Conservation (phyloP, 2,888 invertebrate species). For the Gonocerus acuteangulatus region DNA sequence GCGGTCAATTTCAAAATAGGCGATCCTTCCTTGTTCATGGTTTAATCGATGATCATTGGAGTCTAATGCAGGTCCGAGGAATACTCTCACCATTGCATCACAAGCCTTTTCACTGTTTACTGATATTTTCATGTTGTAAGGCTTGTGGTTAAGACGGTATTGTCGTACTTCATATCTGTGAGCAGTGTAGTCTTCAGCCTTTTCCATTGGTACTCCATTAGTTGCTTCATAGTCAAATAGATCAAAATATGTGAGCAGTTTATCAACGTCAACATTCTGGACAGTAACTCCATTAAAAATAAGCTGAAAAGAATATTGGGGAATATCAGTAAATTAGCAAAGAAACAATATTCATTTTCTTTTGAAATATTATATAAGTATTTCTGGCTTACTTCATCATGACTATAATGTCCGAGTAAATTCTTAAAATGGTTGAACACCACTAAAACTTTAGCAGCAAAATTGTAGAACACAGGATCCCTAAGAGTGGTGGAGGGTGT, state of each 20-base stretch:
- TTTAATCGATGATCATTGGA: constrained; percentile 49
- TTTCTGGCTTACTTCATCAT: constrained; percentile 43
- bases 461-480: constrained; percentile 64
- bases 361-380: too few species aligned
- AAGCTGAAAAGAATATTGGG: constrained; percentile 40
- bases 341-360: too few species aligned
- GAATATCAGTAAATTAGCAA: too few species aligned
- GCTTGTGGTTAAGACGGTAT: constrained; percentile 57
- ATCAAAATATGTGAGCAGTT: constrained; percentile 62
- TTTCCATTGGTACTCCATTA: constrained; percentile 49
- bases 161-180: constrained; percentile 48
- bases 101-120: constrained; percentile 51
- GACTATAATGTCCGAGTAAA: constrained; percentile 54
- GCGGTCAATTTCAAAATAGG: constrained; percentile 58
- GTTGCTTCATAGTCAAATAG: constrained; percentile 58
- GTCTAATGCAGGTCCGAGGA: constrained; percentile 63
- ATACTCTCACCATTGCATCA: constrained; percentile 57
- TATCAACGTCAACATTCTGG: constrained; percentile 55
- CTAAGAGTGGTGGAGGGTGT: constrained; percentile 51
- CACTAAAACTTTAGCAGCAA: constrained; percentile 50
- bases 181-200: constrained; percentile 24
- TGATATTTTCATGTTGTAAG: constrained; percentile 52
- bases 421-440: constrained; percentile 53
- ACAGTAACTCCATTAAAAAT: constrained; percentile 57
- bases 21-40: constrained; percentile 45